Conservation (phyloP, 2,113 vertebrate species). For the Xerus inauris region DNA sequence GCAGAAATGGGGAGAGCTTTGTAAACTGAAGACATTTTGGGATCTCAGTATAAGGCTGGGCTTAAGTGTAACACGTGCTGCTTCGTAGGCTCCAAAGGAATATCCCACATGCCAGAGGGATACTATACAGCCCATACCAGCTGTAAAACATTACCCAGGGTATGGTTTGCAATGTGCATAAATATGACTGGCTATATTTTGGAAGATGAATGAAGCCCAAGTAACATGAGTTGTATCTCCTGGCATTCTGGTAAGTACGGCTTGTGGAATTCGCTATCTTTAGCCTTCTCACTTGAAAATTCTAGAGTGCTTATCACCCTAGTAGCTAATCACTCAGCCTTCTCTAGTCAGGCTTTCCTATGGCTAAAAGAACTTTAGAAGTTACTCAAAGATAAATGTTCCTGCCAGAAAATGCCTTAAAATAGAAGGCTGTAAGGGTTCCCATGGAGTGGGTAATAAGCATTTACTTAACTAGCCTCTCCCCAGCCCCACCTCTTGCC, state of each 20-base stretch:
- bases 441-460: constrained; percentile 56
- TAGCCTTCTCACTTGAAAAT: constrained; percentile 65
- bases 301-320: constrained; percentile 65
- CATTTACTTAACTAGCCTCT: not conserved
- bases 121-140: not conserved
- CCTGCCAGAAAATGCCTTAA: constrained; percentile 69
- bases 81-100: not conserved
- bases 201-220: constrained; percentile 9
- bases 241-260: constrained; percentile 24
- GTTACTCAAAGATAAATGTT: constrained; percentile 76
- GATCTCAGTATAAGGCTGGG: not conserved
- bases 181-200: not conserved
- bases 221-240: not conserved
- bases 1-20: not conserved
- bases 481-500: not conserved
- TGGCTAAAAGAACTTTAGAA: constrained; percentile 68
- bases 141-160: not conserved
- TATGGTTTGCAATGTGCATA: not conserved
- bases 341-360: constrained; percentile 68
- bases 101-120: not conserved
- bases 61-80: not conserved
- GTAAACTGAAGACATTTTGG: not conserved
- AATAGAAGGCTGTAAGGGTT: constrained; percentile 64
- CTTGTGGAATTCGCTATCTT: constrained; percentile 55
- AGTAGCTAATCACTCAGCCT: constrained; percentile 66